Base-by-base conservation (phyloP, 2,888 invertebrate genomes). In the Beris morrisii region DNA sequence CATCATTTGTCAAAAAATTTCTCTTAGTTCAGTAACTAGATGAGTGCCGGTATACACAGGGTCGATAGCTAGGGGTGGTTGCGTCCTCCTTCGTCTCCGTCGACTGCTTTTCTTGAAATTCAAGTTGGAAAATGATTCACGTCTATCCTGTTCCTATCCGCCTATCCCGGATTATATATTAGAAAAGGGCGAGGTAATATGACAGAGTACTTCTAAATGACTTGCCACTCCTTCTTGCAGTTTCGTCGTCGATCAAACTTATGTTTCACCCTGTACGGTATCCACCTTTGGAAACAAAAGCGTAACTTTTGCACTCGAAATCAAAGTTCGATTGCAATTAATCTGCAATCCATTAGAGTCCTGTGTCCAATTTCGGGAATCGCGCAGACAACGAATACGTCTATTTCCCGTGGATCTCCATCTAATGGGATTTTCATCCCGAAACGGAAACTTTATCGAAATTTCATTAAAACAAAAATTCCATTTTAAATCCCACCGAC, bases 1-100 rank as follows among this genome's bases (percentile, higher is more conserved):
- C 68, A 68, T 68, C 68, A 68, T 68, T 68, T 68, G 68, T 68
- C 68, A 68, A 65, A 68, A 64, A 68, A 66, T 61, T 52, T 67
- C 44, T 65, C 48, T 65, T 64, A 58, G 52, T 54, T 65, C 59
- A 54, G 54, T 59, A 59, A 52, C 53, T 65, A 67, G 45, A 31
- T 55, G 55, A 46, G 64, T 46, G 43, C 45, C 9, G 30, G 22
- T 22, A 22, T 22, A 22, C 22, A 22, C 22, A 22, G 43, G 63
- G 63, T 63, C 63, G 52, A 63, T 53, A 43, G 43, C 53, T 38
- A 63, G 38, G 63, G 28, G 22, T 11, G 53, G 32, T 13, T 38
- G 9, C 38, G 38, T 28, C 55, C 13, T 12, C 43, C 12, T 9
- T 13, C 48, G 12, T 5, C 44, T 30, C 11, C 13, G 38, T 7